These are phyloP conservation scores for Leptodactylus fallax DNA, from an alignment of 2,797 vertebrate genomes.

Conservation along the genomic window DNA sequence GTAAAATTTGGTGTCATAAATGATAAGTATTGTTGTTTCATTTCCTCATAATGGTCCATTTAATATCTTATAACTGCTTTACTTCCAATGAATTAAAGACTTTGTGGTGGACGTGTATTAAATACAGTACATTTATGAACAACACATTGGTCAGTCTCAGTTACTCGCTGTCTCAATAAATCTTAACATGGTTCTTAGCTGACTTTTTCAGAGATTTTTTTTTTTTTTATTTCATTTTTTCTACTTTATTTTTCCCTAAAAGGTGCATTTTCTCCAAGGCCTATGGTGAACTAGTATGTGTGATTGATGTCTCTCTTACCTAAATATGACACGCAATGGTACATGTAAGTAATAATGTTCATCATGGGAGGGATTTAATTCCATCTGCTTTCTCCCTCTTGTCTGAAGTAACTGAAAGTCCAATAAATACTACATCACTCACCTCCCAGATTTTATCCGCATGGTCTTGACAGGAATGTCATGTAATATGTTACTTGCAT, in stretches of 20 bases:
- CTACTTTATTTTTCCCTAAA: not conserved
- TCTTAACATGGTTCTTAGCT: not conserved
- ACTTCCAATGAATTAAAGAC: no score
- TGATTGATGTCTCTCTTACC: constrained; percentile 34
- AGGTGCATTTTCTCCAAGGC: not conserved
- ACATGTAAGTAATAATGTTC: constrained; percentile 32
- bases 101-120: not conserved
- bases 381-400: constrained; percentile 19
- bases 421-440: constrained; percentile 33
- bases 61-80: no score
- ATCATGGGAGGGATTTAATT: constrained; percentile 44
- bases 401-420: not conserved
- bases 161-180: not conserved
- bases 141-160: not conserved
- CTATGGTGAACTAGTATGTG: not conserved
- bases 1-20: no score
- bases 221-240: constrained; percentile 7
- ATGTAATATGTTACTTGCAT: not conserved
- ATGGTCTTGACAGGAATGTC: not conserved
- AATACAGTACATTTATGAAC: not conserved
- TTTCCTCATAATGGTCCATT: no score
- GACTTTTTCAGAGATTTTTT: not conserved
- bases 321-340: constrained; percentile 14
- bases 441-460: not conserved
- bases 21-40: no score